phyloP scores from a whole-genome alignment of 2,113 vertebrate genomes.

The Acanthisitta chloris region DNA sequence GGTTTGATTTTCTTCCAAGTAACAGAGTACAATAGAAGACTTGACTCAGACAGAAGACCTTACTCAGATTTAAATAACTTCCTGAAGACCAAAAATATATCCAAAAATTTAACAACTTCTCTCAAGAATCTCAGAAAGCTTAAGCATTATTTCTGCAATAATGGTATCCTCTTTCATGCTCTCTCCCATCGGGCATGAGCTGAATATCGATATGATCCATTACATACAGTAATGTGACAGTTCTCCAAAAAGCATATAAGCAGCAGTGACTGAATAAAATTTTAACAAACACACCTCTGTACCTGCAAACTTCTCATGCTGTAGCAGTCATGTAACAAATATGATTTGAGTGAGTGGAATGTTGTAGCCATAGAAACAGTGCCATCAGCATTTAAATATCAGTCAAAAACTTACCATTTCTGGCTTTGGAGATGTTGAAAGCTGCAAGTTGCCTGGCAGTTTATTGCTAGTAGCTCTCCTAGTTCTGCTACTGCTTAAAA shows the following conservation, averaged over 20 bases:
- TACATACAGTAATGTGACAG: background rate
- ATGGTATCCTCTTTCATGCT: background rate
- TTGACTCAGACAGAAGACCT: background rate
- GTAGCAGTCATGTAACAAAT: background rate
- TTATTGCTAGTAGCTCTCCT: constrained; percentile 20
- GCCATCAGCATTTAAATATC: background rate
- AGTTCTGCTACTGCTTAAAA: constrained; percentile 14
- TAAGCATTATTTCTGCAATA: background rate
- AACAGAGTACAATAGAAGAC: background rate
- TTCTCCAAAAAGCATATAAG: background rate
- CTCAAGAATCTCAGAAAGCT: too few species aligned
- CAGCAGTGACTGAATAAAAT: background rate
- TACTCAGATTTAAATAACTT: background rate
- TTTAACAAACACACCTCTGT: background rate
- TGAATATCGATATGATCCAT: background rate
- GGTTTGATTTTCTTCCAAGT: background rate
- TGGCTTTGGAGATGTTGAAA: constrained; percentile 10
- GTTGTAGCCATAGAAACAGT: background rate
- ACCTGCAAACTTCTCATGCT: background rate
- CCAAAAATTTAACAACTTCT: too few species aligned
- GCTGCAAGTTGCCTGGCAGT: constrained; percentile 11
- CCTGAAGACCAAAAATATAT: background rate
- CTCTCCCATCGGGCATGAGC: background rate
- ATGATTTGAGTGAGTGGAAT: background rate
- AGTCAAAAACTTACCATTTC: constrained; percentile 66